Percentiles rank a stretch among this genome's conserved stretches.
These are phyloP conservation scores for Heliconius aoede DNA, from an alignment of 2,888 invertebrate species.

Conservation along the genomic window DNA sequence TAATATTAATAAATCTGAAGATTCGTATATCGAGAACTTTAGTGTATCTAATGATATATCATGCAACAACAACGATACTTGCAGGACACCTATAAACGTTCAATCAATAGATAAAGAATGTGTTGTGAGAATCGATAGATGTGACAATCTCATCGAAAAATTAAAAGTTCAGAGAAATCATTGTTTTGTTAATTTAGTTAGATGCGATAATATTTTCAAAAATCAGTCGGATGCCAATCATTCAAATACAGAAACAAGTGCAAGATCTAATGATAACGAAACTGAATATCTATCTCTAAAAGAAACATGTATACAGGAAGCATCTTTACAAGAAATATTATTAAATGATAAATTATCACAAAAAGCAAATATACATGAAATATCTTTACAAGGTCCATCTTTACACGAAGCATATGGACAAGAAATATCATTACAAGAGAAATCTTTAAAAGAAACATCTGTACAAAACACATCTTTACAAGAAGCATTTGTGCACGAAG, in stretches of 20 bases:
- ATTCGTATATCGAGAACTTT: background rate
- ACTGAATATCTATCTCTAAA: background rate
- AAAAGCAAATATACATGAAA: background rate
- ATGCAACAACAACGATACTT: background rate
- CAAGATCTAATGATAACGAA: background rate
- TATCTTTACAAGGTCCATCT: background rate
- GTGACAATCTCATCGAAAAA: constrained; percentile 59
- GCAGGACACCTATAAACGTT: background rate
- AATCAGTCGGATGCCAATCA: background rate
- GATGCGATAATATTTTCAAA: constrained; percentile 56
- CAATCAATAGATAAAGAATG: constrained; percentile 49
- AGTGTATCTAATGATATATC: background rate
- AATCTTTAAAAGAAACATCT: background rate
- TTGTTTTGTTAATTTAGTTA: constrained; percentile 59
- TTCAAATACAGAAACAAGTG: background rate
- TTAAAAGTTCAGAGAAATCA: constrained; percentile 51
- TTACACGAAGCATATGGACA: constrained; percentile 5
- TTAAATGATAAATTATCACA: background rate
- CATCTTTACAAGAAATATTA: background rate
- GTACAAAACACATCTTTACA: constrained; percentile 34
- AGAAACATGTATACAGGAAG: background rate
- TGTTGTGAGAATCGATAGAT: constrained; percentile 58
- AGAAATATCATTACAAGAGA: background rate
- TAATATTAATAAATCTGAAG: background rate
- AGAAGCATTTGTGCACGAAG: constrained; percentile 32